Conservation (phyloP, 2,888 invertebrate species). For the Lasioglossum figueresi region DNA sequence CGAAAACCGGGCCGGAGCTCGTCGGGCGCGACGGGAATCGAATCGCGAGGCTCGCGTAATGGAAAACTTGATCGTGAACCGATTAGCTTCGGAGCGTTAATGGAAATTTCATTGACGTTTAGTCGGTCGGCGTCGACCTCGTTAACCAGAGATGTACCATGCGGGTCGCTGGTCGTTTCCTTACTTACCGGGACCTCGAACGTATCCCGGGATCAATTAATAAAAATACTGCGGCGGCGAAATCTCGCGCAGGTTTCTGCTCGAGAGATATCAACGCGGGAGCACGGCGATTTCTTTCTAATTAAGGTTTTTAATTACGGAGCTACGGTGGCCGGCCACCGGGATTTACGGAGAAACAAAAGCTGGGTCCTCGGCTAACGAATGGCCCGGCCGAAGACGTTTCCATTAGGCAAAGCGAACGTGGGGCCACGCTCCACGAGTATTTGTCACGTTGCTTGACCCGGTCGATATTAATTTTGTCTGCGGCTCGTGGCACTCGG, state of each 20-base stretch:
- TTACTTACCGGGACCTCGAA: neutral
- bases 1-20: neutral
- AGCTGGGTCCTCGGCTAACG: neutral
- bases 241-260: neutral
- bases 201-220: neutral
- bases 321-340: neutral
- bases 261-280: neutral
- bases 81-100: neutral
- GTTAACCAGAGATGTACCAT: neutral
- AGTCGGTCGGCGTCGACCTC: neutral
- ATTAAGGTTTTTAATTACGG: constrained; percentile 49
- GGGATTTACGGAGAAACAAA: neutral
- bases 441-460: neutral
- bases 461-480: constrained; percentile 1
- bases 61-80: neutral
- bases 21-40: neutral
- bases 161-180: neutral
- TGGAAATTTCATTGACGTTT: neutral
- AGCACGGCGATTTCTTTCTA: constrained; percentile 30
- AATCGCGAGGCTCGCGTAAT: neutral
- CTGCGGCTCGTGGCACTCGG: neutral
- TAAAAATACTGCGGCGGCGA: neutral
- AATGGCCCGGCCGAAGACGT: neutral
- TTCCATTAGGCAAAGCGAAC: neutral
- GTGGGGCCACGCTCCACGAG: neutral